These are phyloP conservation scores for Ephestia elutella DNA, from an alignment of 1,140 invertebrate species.

Conservation along the genomic window DNA sequence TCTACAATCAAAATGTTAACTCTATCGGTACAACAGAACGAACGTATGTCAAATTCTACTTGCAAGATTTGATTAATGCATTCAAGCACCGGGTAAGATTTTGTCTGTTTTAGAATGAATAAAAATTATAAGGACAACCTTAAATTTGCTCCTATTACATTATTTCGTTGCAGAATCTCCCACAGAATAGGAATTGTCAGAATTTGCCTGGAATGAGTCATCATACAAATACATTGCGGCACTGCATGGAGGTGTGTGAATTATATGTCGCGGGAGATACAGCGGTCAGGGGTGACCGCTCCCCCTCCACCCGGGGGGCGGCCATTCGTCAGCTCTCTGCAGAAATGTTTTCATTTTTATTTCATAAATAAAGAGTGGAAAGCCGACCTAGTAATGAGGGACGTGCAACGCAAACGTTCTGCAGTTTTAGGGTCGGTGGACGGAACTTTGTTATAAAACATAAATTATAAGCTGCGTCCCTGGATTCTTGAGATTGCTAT, in stretches of 20 bases:
- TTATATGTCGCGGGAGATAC: constrained; percentile 25
- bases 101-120: too few species aligned
- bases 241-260: constrained; percentile 28
- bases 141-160: too few species aligned
- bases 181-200: too few species aligned
- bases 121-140: too few species aligned
- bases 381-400: constrained; percentile 55
- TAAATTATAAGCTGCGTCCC: neutral
- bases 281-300: constrained; percentile 15
- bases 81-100: too few species aligned
- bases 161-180: too few species aligned
- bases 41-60: too few species aligned
- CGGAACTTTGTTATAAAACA: neutral
- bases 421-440: neutral
- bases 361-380: constrained; percentile 69
- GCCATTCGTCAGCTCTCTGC: constrained; percentile 61
- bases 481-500: neutral
- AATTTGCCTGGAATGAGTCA: neutral
- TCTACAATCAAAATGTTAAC: too few species aligned
- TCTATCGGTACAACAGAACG: too few species aligned
- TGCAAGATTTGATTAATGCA: too few species aligned
- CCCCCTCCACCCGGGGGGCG: constrained; percentile 17
- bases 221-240: neutral
- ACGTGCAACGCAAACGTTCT: neutral
- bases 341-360: constrained; percentile 72